phyloP scores from a whole-genome alignment of 2,113 vertebrate genomes.

The Toxostoma redivivum region DNA sequence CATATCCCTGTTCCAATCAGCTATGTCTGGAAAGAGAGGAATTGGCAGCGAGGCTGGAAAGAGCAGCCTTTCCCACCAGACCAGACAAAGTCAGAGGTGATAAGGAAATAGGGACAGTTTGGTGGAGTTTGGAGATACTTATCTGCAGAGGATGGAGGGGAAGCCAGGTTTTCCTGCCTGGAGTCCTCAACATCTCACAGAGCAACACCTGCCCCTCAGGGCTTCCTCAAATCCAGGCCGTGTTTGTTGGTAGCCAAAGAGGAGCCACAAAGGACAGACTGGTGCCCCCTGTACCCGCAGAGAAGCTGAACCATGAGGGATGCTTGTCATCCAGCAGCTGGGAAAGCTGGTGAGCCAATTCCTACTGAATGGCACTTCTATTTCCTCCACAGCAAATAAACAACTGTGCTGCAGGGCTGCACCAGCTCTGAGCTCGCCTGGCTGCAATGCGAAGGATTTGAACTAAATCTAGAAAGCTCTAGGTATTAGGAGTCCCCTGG shows the following conservation, averaged over 20 bases:
- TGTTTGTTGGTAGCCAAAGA: background rate
- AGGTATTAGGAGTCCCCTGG: slow-evolving; percentile 16
- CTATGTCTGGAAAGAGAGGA: background rate
- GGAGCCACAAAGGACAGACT: background rate
- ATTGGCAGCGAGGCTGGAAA: background rate
- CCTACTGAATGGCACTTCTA: slow-evolving; percentile 57
- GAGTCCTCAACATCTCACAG: background rate
- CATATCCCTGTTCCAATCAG: background rate
- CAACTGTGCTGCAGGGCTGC: background rate
- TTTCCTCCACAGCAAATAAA: slow-evolving; percentile 51
- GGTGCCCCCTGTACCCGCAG: background rate
- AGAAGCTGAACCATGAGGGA: slow-evolving; percentile 2
- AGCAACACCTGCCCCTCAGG: background rate
- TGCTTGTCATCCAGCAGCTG: slow-evolving; percentile 43
- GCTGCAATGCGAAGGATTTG: background rate
- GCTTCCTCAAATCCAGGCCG: background rate
- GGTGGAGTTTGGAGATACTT: background rate
- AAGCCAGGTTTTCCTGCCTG: background rate
- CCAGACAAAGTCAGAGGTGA: rapidly evolving
- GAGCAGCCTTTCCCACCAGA: background rate
- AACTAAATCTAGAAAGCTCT: slow-evolving; percentile 29
- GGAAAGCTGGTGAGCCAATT: slow-evolving; percentile 42
- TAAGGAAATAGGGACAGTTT: background rate
- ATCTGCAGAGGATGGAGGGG: background rate
- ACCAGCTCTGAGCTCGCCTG: background rate